phyloP scores from a whole-genome alignment of 2,888 invertebrate species.

The Caenorhabditis sp. region DNA sequence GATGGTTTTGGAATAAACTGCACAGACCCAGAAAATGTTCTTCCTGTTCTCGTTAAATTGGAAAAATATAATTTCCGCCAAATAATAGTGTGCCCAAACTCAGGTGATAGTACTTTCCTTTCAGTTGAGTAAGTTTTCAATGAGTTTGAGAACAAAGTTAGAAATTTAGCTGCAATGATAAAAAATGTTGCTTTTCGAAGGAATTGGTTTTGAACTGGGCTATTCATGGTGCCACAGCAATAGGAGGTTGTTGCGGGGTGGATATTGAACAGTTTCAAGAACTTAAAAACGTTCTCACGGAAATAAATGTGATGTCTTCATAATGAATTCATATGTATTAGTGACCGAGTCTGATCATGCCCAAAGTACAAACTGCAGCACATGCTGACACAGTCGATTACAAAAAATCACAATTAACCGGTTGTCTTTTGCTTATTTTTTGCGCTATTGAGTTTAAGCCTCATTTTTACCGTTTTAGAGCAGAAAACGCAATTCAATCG shows the following conservation, averaged over 20 bases:
- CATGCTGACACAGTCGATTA: no score
- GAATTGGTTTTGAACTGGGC: conserved; percentile 25
- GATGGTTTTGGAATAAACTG: conserved; percentile 58
- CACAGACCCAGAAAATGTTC: conserved; percentile 46
- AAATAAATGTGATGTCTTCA: neutral
- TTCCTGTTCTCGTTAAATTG: conserved; percentile 20
- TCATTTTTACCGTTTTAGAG: no score
- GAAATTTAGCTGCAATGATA: neutral
- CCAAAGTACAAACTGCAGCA: no score
- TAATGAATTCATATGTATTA: no score
- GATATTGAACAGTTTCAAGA: neutral
- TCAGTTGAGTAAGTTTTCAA: conserved; percentile 26
- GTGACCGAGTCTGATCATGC: no score
- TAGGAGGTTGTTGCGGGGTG: conserved; percentile 61
- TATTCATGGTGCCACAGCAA: conserved; percentile 32
- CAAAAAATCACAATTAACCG: no score
- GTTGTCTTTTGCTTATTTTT: no score
- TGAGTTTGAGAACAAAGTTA: neutral
- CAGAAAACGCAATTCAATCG: no score
- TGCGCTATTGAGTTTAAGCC: no score
- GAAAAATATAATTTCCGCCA: conserved; percentile 14
- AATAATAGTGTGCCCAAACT: conserved; percentile 57
- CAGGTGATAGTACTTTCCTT: conserved; percentile 39
- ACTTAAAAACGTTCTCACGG: neutral
- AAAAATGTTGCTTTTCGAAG: neutral